phyloP scores from a whole-genome alignment of 1,140 invertebrate genomes.

The Phenacoccus solenopsis region DNA sequence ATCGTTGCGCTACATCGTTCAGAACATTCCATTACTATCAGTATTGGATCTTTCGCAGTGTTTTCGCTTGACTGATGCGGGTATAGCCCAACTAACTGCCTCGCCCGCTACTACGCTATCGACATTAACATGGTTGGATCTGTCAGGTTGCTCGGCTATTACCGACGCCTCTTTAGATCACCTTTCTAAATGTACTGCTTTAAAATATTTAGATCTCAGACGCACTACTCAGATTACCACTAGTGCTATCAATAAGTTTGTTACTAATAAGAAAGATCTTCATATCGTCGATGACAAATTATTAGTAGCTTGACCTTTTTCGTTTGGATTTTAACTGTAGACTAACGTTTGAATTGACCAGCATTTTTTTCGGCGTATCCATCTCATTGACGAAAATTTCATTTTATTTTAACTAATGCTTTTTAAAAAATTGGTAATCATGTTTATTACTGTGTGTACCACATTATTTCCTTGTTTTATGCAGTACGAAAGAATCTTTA shows the following conservation, averaged over 20 bases:
- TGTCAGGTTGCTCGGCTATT: conserved; percentile 67
- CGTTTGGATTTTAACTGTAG: too few species aligned
- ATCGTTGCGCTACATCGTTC: conserved; percentile 62
- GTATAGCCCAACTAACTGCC: conserved; percentile 68
- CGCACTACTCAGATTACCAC: conserved; percentile 62
- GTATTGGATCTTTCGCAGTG: conserved; percentile 72
- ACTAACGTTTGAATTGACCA: too few species aligned
- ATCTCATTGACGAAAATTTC: too few species aligned
- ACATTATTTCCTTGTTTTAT: too few species aligned
- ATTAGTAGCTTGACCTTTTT: conserved; percentile 10
- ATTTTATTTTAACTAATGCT: too few species aligned
- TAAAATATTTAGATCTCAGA: conserved; percentile 55
- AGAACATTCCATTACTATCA: conserved; percentile 58
- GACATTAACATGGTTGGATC: conserved; percentile 49
- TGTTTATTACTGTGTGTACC: too few species aligned
- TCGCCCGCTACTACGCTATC: conserved; percentile 43
- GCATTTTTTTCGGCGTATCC: too few species aligned
- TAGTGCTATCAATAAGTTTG: conserved; percentile 64
- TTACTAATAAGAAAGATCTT: conserved; percentile 27
- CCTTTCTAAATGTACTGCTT: conserved; percentile 48
- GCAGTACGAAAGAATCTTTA: too few species aligned
- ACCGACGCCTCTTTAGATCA: conserved; percentile 70
- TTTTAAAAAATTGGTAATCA: too few species aligned
- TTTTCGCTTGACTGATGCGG: conserved; percentile 72
- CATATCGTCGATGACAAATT: conserved; percentile 5